phyloP scores from a whole-genome alignment of 2,888 invertebrate genomes.

The Lycia hirtaria region DNA sequence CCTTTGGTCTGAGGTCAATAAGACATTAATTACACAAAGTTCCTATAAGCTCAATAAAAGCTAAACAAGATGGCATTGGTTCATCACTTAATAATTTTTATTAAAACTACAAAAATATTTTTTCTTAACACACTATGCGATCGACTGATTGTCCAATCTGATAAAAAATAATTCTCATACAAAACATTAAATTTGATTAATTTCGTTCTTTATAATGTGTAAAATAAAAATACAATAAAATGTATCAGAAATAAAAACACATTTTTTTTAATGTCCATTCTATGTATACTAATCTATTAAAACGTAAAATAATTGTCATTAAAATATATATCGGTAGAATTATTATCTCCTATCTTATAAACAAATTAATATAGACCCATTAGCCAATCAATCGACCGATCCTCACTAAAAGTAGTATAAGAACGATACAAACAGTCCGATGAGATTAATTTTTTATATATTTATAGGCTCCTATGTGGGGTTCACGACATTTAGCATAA shows the following conservation, averaged over 20 bases:
- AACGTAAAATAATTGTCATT: no score
- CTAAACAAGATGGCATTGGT: slow-evolving; percentile 71
- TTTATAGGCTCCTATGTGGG: slow-evolving; percentile 57
- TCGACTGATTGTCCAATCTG: slow-evolving; percentile 53
- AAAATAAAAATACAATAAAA: background rate
- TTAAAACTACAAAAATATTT: slow-evolving; percentile 72
- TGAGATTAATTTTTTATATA: slow-evolving; percentile 43
- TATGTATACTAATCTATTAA: no score
- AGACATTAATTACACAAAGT: slow-evolving; percentile 13
- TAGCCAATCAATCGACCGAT: slow-evolving; percentile 44
- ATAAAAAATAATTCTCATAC: background rate
- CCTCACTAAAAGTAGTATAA: slow-evolving; percentile 35
- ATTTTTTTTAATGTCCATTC: no score
- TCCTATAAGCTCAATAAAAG: slow-evolving; percentile 66
- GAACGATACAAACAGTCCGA: slow-evolving; percentile 42
- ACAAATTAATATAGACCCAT: background rate
- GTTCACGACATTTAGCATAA: slow-evolving; percentile 51
- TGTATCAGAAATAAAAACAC: no score
- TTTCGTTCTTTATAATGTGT: background rate
- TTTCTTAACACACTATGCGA: slow-evolving; percentile 51
- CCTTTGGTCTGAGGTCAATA: no score
- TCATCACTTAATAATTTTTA: slow-evolving; percentile 64
- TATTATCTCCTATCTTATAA: no score
- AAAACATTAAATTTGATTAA: no score
- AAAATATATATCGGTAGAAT: no score